phyloP scores from a whole-genome alignment of 2,113 vertebrate species.

The Corythoichthys haematopterus region DNA sequence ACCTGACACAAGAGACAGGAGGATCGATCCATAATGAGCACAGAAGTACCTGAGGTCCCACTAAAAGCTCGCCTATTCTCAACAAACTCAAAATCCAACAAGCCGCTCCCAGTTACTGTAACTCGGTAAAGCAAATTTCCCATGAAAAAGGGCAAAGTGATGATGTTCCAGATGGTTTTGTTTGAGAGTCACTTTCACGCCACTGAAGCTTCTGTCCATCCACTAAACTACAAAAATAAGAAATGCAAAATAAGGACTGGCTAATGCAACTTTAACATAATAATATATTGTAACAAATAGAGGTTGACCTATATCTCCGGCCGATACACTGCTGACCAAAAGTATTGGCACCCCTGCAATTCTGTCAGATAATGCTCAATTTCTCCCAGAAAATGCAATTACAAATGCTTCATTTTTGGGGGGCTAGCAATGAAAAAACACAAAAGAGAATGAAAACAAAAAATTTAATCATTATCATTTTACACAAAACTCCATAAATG shows the following conservation, averaged over 20 bases:
- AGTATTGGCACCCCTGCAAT: no score
- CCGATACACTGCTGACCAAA: no score
- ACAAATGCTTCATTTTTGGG: no score
- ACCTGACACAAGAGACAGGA: constrained; percentile 64
- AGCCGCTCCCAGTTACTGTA: constrained; percentile 8
- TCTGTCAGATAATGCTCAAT: no score
- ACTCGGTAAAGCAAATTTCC: constrained; percentile 36
- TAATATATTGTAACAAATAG: no score
- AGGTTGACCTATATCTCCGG: no score
- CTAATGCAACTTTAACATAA: not conserved
- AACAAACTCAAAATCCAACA: constrained; percentile 39
- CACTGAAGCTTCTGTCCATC: not conserved
- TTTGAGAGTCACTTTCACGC: constrained; percentile 4
- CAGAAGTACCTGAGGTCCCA: constrained; percentile 64
- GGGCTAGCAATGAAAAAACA: no score
- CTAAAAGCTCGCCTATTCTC: constrained; percentile 40
- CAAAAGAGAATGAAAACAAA: no score
- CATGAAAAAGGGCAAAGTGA: constrained; percentile 6
- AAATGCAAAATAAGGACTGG: not conserved
- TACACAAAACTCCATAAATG: no score
- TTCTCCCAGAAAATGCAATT: no score
- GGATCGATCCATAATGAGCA: constrained; percentile 68
- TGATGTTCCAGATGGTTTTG: not conserved
- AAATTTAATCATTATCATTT: no score
- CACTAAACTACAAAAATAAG: constrained; percentile 10